Evolutionary conservation across 2,888 invertebrate genomes (phyloP).

Genomic region (Cremastobaeus sp.): DNA sequence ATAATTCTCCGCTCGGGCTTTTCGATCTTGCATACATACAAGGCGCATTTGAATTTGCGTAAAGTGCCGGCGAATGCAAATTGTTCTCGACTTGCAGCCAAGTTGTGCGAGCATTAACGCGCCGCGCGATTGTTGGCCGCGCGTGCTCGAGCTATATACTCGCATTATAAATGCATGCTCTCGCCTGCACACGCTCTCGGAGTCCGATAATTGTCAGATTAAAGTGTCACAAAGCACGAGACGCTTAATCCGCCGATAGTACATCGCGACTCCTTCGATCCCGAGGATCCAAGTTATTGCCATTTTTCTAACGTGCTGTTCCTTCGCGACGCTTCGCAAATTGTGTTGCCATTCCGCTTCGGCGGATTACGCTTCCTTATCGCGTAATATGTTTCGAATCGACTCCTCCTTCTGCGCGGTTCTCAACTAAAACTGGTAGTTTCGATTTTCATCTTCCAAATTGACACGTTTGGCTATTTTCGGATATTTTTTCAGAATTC

Average conservation of each 20-base stretch:
- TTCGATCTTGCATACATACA: constrained; percentile 41
- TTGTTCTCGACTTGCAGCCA: constrained; percentile 51
- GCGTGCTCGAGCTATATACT: constrained; percentile 29
- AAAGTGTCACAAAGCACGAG: constrained; percentile 56
- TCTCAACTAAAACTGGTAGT: too few species aligned
- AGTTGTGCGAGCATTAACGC: constrained; percentile 55
- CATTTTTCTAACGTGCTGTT: too few species aligned
- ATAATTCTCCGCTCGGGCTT: constrained; percentile 8
- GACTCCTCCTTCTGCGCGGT: too few species aligned
- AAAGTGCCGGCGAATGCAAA: constrained; percentile 50
- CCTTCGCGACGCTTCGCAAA: too few species aligned
- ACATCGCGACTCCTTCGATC: constrained; percentile 38
- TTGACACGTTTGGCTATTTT: too few species aligned
- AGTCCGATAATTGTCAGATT: constrained; percentile 59
- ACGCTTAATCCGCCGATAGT: constrained; percentile 47
- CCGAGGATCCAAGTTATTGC: too few species aligned
- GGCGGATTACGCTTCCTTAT: constrained; percentile 23
- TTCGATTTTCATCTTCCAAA: too few species aligned
- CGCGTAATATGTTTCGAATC: too few species aligned
- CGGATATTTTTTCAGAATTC: too few species aligned
- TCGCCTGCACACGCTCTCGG: constrained; percentile 38
- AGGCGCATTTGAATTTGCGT: constrained; percentile 44
- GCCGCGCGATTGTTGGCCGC: constrained; percentile 34
- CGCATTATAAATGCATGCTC: constrained; percentile 54
- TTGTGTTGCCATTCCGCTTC: too few species aligned